phyloP scores from a whole-genome alignment of 1,140 invertebrate species.

The Bicyclus anynana region DNA sequence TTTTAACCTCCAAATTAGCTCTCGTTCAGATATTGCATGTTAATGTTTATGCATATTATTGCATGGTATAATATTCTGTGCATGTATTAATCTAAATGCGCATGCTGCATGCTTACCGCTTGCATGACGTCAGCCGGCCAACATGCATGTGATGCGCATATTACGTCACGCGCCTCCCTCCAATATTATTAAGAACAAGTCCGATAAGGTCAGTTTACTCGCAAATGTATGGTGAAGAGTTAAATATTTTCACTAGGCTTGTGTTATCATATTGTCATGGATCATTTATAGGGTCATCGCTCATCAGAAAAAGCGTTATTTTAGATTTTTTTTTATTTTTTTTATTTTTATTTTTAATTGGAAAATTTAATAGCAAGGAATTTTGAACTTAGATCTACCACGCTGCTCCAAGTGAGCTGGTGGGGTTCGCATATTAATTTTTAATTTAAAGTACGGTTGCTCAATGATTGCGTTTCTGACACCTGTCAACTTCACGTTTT shows the following conservation, averaged over 20 bases:
- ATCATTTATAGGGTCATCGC: no score
- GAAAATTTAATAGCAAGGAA: no score
- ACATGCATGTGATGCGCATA: conserved; percentile 86
- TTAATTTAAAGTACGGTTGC: no score
- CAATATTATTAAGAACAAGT: conserved; percentile 89
- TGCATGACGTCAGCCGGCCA: conserved; percentile 80
- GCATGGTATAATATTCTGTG: conserved; percentile 13
- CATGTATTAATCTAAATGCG: conserved; percentile 32
- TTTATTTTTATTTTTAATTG: no score
- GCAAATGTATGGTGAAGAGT: neutral
- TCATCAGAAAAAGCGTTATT: no score
- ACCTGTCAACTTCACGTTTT: no score
- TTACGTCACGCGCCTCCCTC: conserved; percentile 89
- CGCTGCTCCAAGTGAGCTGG: no score
- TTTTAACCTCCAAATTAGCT: neutral
- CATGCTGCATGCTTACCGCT: conserved; percentile 62
- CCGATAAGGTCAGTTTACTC: conserved; percentile 85
- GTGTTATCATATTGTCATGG: neutral
- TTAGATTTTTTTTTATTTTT: no score
- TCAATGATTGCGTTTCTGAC: no score
- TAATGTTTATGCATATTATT: neutral
- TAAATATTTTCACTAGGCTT: neutral
- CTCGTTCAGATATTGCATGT: neutral
- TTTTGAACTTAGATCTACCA: no score
- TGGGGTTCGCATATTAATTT: no score